Percentiles rank a stretch among this genome's conserved stretches.
Conservation (phyloP, 2,888 invertebrate species). For the Ischnus inquisitorius region DNA sequence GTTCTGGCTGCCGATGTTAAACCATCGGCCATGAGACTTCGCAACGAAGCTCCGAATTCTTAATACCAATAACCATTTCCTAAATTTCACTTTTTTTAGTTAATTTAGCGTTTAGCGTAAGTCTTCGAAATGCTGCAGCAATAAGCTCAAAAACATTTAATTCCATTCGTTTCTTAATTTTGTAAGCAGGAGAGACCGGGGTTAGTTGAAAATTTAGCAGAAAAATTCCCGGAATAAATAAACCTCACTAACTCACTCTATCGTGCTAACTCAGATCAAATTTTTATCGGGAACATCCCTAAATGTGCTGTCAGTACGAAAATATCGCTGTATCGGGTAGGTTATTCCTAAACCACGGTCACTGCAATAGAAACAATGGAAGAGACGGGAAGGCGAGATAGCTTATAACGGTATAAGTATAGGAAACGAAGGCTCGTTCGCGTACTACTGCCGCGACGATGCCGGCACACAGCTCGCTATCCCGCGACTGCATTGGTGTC, state of each 20-base stretch:
- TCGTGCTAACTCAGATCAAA: too few relatives aligned
- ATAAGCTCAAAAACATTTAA: too few relatives aligned
- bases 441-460: constrained; percentile 57
- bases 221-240: too few relatives aligned
- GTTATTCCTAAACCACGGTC: neutral
- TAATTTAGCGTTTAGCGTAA: neutral
- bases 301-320: neutral
- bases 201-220: too few relatives aligned
- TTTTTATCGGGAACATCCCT: neutral
- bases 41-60: constrained; percentile 5
- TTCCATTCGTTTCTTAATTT: too few relatives aligned
- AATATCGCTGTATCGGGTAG: constrained; percentile 1
- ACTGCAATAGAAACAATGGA: constrained; percentile 39
- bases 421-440: constrained; percentile 28
- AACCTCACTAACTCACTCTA: too few relatives aligned
- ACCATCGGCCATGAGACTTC: too few relatives aligned
- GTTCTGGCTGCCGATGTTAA: too few relatives aligned
- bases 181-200: too few relatives aligned
- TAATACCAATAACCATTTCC: neutral
- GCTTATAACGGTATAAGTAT: constrained; percentile 69
- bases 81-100: neutral
- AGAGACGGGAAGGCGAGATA: constrained; percentile 75
- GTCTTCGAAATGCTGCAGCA: too few relatives aligned
- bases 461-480: constrained; percentile 41
- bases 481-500: constrained; percentile 30